Base-by-base conservation (phyloP, 2,113 vertebrate species). In the Psephotus haematonotus region DNA sequence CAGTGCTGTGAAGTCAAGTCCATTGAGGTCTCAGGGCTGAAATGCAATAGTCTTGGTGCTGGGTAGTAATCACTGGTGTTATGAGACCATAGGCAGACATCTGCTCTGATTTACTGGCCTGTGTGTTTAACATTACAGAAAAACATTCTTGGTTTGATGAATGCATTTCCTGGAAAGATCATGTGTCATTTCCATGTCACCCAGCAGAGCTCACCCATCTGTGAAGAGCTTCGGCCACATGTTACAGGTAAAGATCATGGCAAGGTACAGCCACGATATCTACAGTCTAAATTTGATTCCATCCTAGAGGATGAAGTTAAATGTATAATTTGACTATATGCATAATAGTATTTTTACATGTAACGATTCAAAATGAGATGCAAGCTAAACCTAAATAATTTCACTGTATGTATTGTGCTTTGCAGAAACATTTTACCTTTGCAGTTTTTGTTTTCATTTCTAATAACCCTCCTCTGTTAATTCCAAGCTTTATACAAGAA, bases 151-250 rank as follows among this genome's bases (percentile, higher is more conserved):
- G 94, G 98, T 83, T 96, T 98, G 87, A 98, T 98, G 96, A 97
- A 91, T 76, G 97, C 98, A 28, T 99, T 99, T 97, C 99, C 99
- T 78, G 98, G 98, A 92, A 99, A 98, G 97, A 97, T 99, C 82
- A 95, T 96, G 3, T 99, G 99, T 93, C 93, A 96, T 95, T 98
- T 99, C 93, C 98, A 99, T 49, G 96, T 99, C 85, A 99, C 99
- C 31, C 98, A 98, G 29, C 99, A 99, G 97, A 97, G 57, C 43
- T 94, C 97, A 53, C 98, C 97, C 67, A 95, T 99, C 57, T 98
- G 98, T 89, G 62, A 95, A 23, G 97, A 98, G 15, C 97, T 99
- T 64, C 96, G 98, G 96, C 98, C 98, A 6, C 98, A 99, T 17
- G 62, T 98, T 95, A 98, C 91, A 64, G 97, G 99, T 99, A 96